phyloP scores from a whole-genome alignment of 1,140 invertebrate genomes.

The Harpegnathos saltator region DNA sequence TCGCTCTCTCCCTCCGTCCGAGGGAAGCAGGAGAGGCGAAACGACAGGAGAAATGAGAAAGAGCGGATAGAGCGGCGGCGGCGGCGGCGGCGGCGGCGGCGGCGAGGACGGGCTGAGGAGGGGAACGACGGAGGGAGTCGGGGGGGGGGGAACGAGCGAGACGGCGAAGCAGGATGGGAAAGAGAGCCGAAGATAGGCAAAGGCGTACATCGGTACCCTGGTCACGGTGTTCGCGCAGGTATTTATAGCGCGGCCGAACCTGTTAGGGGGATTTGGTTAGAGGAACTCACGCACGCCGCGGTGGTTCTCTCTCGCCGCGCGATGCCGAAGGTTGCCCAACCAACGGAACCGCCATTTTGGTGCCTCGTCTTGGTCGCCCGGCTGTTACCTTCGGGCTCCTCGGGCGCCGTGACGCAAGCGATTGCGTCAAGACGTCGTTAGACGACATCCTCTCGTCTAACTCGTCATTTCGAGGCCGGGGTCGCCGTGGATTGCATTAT shows the following conservation, averaged over 20 bases:
- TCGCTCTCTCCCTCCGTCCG: constrained; percentile 49
- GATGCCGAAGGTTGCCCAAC: constrained; percentile 79
- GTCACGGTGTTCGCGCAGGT: constrained; percentile 73
- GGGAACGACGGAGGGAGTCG: background rate
- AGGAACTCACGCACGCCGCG: constrained; percentile 72
- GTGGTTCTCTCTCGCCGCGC: constrained; percentile 50
- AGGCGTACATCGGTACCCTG: constrained; percentile 64
- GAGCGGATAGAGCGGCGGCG: background rate
- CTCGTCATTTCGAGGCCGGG: constrained; percentile 32
- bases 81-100: background rate
- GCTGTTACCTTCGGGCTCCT: constrained; percentile 54
- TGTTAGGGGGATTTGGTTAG: constrained; percentile 77
- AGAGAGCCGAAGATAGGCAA: constrained; percentile 42
- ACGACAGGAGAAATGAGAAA: constrained; percentile 37
- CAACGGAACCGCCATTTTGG: constrained; percentile 79
- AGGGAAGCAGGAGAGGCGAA: constrained; percentile 45
- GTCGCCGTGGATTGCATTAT: background rate
- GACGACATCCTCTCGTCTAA: constrained; percentile 46
- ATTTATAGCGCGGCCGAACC: constrained; percentile 71
- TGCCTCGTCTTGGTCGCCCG: constrained; percentile 9
- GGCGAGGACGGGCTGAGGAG: constrained; percentile 45
- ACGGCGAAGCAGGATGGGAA: background rate
- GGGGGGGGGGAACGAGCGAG: background rate
- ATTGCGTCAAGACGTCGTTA: constrained; percentile 73
- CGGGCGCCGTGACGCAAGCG: constrained; percentile 73